Conservation (phyloP, 2,113 vertebrate genomes). For the Chelonoidis abingdonii region DNA sequence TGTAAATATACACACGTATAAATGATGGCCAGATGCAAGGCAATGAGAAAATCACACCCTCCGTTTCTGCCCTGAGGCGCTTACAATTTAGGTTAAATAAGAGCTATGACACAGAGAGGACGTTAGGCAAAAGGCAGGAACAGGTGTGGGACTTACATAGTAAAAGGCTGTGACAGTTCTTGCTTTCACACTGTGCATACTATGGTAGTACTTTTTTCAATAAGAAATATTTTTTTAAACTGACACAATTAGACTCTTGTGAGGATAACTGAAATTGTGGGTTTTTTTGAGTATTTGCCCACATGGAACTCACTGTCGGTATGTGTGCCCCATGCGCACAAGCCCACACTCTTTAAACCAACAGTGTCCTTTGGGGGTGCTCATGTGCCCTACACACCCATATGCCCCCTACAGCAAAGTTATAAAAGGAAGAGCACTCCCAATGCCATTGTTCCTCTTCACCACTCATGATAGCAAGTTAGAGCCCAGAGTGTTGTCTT, state of each 20-base stretch:
- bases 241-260: not conserved
- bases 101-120: not conserved
- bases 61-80: not conserved
- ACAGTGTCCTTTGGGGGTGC: not conserved
- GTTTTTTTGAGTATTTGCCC: not conserved
- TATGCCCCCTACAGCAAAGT: not conserved
- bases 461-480: not conserved
- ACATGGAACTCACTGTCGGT: not conserved
- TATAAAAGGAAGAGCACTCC: not conserved
- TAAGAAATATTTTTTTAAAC: not conserved
- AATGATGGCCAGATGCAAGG: not conserved
- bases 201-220: not conserved
- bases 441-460: not conserved
- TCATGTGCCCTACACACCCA: not conserved
- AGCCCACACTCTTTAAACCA: not conserved
- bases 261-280: not conserved
- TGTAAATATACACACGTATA: not conserved
- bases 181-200: not conserved
- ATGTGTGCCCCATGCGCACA: not conserved
- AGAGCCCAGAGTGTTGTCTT: too few relatives aligned
- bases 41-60: not conserved
- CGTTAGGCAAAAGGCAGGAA: not conserved
- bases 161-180: not conserved
- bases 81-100: not conserved
- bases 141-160: not conserved